Base-by-base conservation (phyloP, 2,888 invertebrate species). In the Steinernema hermaphroditum region DNA sequence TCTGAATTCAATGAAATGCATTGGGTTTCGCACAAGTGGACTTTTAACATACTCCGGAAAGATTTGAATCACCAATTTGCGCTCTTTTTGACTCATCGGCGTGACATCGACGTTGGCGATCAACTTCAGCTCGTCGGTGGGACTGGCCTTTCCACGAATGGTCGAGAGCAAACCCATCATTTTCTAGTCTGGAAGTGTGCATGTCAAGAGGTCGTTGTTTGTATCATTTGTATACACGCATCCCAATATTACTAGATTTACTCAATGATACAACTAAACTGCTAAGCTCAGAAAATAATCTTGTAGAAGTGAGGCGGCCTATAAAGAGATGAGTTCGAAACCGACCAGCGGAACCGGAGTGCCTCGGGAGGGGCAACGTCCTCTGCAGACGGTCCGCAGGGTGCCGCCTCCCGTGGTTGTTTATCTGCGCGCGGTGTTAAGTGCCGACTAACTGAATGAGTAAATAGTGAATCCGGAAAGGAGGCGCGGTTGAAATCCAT, bases 111-210 rank as follows among this genome's bases (percentile, higher is more conserved):
- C 76, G 43, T 75, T 69, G 8, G 78, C 80, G 62, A 80, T 76
- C 68, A 76, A 57, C 32, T 73, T 72, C 14, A 70, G 69, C 46
- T 80, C 78, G 37, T 77, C 62, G 32, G 62, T 62, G n/a, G 62
- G 62, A 62, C 62, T 62, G 14, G 62, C 74, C 68, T 80, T 80
- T 14, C 80, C 80, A 37, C 80, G 80, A 70, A 80, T 80, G 32
- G 80, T 78, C 70, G 78, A 78, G 41, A 80, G 70, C 71, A 80
- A 73, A 19, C 80, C 80, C 80, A 80, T 80, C 80, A 80, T 80
- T 6, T 37, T 37, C 6, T 37, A 37, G 37, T 37, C 37, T 37
- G 37, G 12, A 37, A 37, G 37, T 4, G 12, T 8, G 37, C 12
- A 37, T 37, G 37, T 37, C 37, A 37, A 37, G 37, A 12, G 12